These are phyloP conservation scores for Drosophila diplacantha DNA, from an alignment of 2,888 invertebrate species.

Conservation along the genomic window DNA sequence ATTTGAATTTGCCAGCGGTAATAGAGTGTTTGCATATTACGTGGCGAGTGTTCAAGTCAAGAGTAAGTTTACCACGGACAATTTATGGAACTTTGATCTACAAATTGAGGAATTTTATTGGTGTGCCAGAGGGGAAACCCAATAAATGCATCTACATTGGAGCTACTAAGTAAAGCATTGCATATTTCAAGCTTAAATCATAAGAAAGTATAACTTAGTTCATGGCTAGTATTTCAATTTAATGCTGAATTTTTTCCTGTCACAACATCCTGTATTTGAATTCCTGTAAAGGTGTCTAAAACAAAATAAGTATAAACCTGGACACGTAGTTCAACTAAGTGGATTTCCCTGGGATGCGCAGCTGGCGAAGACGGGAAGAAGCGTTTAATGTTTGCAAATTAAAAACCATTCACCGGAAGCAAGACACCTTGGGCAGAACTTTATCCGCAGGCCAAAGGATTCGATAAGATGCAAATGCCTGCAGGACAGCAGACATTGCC, in stretches of 20 bases:
- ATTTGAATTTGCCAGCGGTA: conserved; percentile 66
- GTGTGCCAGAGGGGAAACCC: conserved; percentile 10
- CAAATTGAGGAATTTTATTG: conserved; percentile 8
- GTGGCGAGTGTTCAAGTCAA: conserved; percentile 29
- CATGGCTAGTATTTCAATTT: not conserved
- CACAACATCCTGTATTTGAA: not conserved
- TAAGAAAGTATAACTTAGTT: not conserved
- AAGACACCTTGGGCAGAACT: conserved; percentile 21
- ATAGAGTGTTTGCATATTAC: conserved; percentile 43
- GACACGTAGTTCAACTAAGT: conserved; percentile 3
- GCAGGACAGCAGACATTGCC: conserved; percentile 46
- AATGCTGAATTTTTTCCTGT: not conserved
- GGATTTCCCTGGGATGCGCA: conserved; percentile 3
- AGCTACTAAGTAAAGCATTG: not conserved
- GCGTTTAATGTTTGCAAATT: conserved; percentile 35
- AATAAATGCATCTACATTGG: conserved; percentile 5
- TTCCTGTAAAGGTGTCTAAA: not conserved
- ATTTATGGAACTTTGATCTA: conserved; percentile 26
- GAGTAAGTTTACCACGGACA: conserved; percentile 1
- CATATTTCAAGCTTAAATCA: not conserved
- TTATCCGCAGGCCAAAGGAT: conserved; percentile 20
- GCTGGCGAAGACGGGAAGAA: not conserved
- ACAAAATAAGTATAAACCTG: not conserved
- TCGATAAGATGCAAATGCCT: conserved; percentile 57
- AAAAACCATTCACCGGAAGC: conserved; percentile 31